Base-by-base conservation (phyloP, 2,888 invertebrate species). In the Amphipoea oculea region DNA sequence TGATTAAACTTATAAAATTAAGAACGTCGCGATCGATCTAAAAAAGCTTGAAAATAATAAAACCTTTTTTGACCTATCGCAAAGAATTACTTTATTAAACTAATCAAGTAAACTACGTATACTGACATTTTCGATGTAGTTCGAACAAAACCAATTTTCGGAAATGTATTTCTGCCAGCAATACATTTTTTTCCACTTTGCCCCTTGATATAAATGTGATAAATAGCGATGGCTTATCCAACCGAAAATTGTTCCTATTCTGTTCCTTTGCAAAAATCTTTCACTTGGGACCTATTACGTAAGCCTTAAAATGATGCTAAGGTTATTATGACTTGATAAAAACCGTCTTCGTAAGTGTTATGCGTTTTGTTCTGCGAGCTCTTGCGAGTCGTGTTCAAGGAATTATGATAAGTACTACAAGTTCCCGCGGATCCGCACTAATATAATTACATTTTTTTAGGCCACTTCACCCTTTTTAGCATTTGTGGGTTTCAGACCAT, bases 131-230 rank as follows among this genome's bases (percentile, higher is more conserved):
- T 45, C 51, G n/a, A 70, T 45, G 68, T 70, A 62, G 62, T 80
- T 62, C 45, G 6, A 40, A 23, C 20, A 76, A 71, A 63, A 78
- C 69, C 73, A 88, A 84, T 87, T 81, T 87, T 73, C 67, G 42
- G 65, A 71, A 81, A 60, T 75, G 65, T 85, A 68, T 78, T 81
- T 79, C 60, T 79, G 62, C 40, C 60, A 71, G 71, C 76, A 51
- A 72, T 66, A 79, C 68, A 81, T 81, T 81, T 79, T 79, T 76
- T 79, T 75, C 48, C 74, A 57, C 57, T 71, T 71, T 62, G 60
- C 42, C 65, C 62, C 48, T 81, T 76, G 62, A 66, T 81, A 77
- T 81, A 76, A 86, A 88, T 84, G 86, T 86, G 63, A 88, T 88
- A 86, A 84, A 88, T 84, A 88, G 73, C 78, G 57, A 40, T 69